These are phyloP conservation scores for Cacoxenus indagator DNA, from an alignment of 2,888 invertebrate genomes.

Conservation along the genomic window DNA sequence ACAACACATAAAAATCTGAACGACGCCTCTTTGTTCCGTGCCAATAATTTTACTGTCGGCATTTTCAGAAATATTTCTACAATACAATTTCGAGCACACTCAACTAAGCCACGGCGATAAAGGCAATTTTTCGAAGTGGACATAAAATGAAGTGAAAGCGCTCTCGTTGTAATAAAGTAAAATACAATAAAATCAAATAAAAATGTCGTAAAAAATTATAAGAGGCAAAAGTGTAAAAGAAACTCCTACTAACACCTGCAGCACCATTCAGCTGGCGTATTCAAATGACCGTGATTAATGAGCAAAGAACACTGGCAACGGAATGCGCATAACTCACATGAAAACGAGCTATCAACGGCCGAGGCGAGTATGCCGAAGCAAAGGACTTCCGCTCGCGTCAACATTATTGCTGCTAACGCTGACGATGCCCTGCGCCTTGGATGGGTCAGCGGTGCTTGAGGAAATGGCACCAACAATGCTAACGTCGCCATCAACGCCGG, in stretches of 20 bases:
- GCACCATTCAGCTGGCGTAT: constrained; percentile 40
- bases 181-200: background rate
- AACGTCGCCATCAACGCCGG: constrained; percentile 30
- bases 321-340: constrained; percentile 60
- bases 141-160: constrained; percentile 1
- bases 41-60: background rate
- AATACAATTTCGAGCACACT: background rate
- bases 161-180: constrained; percentile 44
- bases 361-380: constrained; percentile 3
- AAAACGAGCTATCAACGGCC: constrained; percentile 43
- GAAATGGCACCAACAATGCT: constrained; percentile 52
- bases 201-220: no score
- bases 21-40: background rate
- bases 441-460: constrained; percentile 39
- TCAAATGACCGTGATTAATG: constrained; percentile 62
- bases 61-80: background rate
- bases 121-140: constrained; percentile 1
- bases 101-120: background rate
- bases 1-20: background rate
- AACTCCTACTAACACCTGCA: background rate
- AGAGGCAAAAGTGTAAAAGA: background rate
- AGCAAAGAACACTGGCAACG: constrained; percentile 58
- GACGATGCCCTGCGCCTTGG: constrained; percentile 29
- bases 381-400: background rate
- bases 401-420: constrained; percentile 1